Conservation (phyloP, 2,888 invertebrate genomes). For the Notodonta ziczac region DNA sequence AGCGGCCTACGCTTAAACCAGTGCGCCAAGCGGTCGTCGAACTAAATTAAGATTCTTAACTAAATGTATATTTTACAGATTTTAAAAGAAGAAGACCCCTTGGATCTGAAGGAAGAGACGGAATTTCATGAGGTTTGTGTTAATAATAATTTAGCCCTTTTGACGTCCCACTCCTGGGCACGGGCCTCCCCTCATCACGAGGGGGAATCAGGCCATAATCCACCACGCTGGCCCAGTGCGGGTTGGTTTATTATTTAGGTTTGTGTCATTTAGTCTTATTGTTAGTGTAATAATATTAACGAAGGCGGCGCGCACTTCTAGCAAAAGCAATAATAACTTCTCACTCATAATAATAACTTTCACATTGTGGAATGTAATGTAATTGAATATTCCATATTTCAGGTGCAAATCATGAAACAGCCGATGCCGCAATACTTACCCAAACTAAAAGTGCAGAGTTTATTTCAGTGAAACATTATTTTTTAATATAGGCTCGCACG, state of each 20-base stretch:
- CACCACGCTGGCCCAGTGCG: too few relatives aligned
- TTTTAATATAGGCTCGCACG: not conserved
- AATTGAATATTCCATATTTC: constrained; percentile 40
- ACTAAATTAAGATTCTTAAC: not conserved
- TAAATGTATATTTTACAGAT: constrained; percentile 42
- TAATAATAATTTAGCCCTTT: too few relatives aligned
- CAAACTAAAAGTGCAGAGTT: constrained; percentile 75
- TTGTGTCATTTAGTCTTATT: not conserved
- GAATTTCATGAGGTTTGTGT: constrained; percentile 55
- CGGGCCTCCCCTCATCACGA: too few relatives aligned
- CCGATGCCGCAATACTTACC: constrained; percentile 67
- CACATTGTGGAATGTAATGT: not conserved
- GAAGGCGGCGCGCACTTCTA: too few relatives aligned
- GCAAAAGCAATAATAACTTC: too few relatives aligned
- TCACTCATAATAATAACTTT: too few relatives aligned
- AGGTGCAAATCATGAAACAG: constrained; percentile 71
- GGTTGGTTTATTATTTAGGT: too few relatives aligned
- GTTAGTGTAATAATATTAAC: not conserved
- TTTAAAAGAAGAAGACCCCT: constrained; percentile 49
- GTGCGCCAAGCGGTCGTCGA: too few relatives aligned
- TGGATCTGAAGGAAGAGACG: constrained; percentile 50
- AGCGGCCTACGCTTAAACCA: too few relatives aligned
- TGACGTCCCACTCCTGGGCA: too few relatives aligned
- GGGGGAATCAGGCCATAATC: too few relatives aligned
- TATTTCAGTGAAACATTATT: constrained; percentile 68